Conservation (phyloP, 2,888 invertebrate species). For the Drosophila kambysellisi region DNA sequence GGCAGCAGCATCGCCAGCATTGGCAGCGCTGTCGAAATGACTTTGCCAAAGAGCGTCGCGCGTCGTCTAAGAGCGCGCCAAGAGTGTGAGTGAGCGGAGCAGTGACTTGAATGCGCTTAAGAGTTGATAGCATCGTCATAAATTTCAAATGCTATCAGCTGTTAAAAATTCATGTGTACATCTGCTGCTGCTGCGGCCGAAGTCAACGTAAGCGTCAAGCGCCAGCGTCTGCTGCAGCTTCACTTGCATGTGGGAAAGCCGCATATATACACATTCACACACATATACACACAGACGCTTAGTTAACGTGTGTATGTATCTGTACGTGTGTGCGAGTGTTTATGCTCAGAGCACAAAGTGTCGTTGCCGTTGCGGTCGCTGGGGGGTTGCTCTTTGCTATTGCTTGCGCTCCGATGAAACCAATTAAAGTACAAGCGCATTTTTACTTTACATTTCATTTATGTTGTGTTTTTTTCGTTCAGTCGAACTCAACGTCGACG, state of each 20-base stretch:
- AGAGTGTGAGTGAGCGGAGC: slow-evolving; percentile 18
- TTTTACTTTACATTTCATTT: slow-evolving; percentile 36
- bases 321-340: slow-evolving; percentile 1
- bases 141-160: slow-evolving; percentile 73
- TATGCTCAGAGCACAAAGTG: slow-evolving; percentile 46
- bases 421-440: slow-evolving; percentile 68
- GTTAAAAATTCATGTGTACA: slow-evolving; percentile 68
- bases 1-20: slow-evolving; percentile 33
- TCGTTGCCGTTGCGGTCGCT: slow-evolving; percentile 40
- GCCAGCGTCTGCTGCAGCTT: slow-evolving; percentile 41
- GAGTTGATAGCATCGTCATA: slow-evolving; percentile 59
- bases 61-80: slow-evolving; percentile 34
- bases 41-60: slow-evolving; percentile 35
- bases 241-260: slow-evolving; percentile 48
- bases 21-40: slow-evolving; percentile 30
- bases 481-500: slow-evolving; percentile 26
- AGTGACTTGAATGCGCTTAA: slow-evolving; percentile 24
- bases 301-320: neutral
- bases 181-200: slow-evolving; percentile 47
- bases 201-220: slow-evolving; percentile 14
- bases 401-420: slow-evolving; percentile 39
- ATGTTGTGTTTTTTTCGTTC: neutral
- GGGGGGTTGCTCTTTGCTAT: slow-evolving; percentile 39
- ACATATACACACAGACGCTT: neutral
- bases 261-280: slow-evolving; percentile 12